Percentiles rank a stretch among this genome's conserved stretches.
Conservation (phyloP, 2,113 vertebrate species). For the Pseudorhombus dupliciocellatus region DNA sequence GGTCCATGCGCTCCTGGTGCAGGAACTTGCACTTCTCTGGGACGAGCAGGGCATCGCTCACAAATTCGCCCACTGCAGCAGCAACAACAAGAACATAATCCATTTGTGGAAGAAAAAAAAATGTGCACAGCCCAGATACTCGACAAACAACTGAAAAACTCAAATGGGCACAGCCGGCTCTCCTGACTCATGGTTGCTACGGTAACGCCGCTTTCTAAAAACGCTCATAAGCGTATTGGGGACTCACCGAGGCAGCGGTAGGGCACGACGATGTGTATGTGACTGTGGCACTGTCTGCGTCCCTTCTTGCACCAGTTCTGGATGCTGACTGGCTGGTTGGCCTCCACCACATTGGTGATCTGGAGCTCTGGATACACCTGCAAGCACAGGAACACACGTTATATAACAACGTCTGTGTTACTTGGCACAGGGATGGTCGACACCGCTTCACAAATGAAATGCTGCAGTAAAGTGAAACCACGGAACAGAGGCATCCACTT, state of each 20-base stretch:
- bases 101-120: conserved; percentile 7
- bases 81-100: neutral
- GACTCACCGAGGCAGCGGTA: conserved; percentile 94
- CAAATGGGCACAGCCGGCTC: neutral
- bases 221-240: neutral
- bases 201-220: conserved; percentile 15
- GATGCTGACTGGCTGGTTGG: conserved; percentile 97
- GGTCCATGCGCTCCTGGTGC: conserved; percentile 98
- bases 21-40: conserved; percentile 98
- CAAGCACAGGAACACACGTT: conserved; percentile 78
- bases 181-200: conserved; percentile 10
- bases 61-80: conserved; percentile 93
- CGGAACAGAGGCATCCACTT: neutral
- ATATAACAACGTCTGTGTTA: neutral
- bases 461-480: neutral
- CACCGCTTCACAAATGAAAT: neutral
- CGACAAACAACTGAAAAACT: neutral
- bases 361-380: conserved; percentile 97
- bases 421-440: neutral
- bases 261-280: conserved; percentile 94
- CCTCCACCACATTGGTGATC: conserved; percentile 98
- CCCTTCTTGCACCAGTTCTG: conserved; percentile 98
- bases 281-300: conserved; percentile 92
- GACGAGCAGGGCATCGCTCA: conserved; percentile 97
- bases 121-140: conserved; percentile 1